Evolutionary conservation across 1,140 invertebrate species (phyloP), one percentile per base, ranked within the genome.

Genomic region (Drosophila takahashii): DNA sequence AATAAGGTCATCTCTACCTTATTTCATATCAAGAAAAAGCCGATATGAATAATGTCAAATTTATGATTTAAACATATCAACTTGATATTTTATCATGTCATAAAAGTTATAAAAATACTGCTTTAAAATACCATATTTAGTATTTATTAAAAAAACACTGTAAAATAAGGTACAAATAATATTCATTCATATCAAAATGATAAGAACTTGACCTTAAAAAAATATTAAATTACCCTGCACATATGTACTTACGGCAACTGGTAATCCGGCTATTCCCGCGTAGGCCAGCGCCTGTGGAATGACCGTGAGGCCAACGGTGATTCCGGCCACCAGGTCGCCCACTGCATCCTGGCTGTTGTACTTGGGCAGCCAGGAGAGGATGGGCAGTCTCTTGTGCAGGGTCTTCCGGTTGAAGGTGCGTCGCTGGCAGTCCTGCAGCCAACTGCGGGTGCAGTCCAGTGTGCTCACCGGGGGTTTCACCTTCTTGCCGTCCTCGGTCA

Each of bases 251-350:
- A 91, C 90, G 18, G 83, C 90, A 11, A 95, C 93, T 18, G 96
- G 96, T 65, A 98, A 92, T 27, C 96, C 96, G 9, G 97, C 97
- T 52, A 98, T 95, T 74, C 95, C 95, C 9, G 97, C 95, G 92
- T 98, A 98, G 4, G 97, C 97, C 53, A 98, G 92, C 13, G 95
- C 95, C 89, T 96, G 96, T 9, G 96, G 96, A 66, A 96, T 96
- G 4, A 96, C 95, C 4, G 97, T 98, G 10, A 98, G 93, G 0
- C 97, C 97, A 4, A 98, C 97, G 0, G 97, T 96, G 32, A 97
- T 92, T 26, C 97, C 97, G 1, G 97, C 97, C 47, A 97, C 95
- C n/a, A 96, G 85, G 92, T 97, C 96, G 0, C 96, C 95, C 8
- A 96, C 79, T 3, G 95, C 94, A 92, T 95, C 94, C 16, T 95